Base-by-base conservation (phyloP, 2,797 vertebrate species). In the Helicolenus hilgendorfi region DNA sequence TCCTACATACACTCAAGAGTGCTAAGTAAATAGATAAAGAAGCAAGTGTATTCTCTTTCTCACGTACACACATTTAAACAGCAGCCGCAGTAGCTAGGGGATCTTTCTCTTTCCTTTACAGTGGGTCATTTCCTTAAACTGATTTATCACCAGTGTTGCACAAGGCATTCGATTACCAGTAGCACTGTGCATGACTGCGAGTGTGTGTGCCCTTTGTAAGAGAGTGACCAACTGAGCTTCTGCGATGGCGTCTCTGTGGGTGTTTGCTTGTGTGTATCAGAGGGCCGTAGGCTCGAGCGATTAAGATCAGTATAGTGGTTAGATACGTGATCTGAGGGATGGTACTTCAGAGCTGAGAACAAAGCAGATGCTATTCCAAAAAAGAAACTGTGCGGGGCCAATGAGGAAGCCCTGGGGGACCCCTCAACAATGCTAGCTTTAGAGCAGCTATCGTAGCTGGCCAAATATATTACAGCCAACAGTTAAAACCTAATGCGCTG, bases 281-380 rank as follows among this genome's bases (percentile, higher is more conserved):
- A 55, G 38, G 78, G 84, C 88, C 18, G n/a, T 49, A 78, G 80
- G 70, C 85, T 88, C 18, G 24, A 75, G 60, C 85, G 82, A 80
- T 87, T 84, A 86, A 72, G 82, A 93, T 81, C 80, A 78, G 70
- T 70, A 67, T 26, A 79, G 81, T 56, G 64, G 84, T 87, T 78
- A 79, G 75, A 84, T 87, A 79, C 78, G 76, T 58, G 84, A 94
- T 88, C 84, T 86, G 65, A 84, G 55, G 72, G 72, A 89, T 35
- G 81, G 79, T 85, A 86, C 85, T 83, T 91, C 53, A 74, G 64
- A 86, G 77, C 29, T 1, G 33, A 86, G 82, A 90, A 93, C 89
- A 93, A 92, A 94, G 75, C 86, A 83, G 80, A 93, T 86, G 89
- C 85, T 93, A 59, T 89, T 85, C 68, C 63, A 86, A 60, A 72